Conservation (phyloP, 2,113 vertebrate genomes). For the Oryzias celebensis region DNA sequence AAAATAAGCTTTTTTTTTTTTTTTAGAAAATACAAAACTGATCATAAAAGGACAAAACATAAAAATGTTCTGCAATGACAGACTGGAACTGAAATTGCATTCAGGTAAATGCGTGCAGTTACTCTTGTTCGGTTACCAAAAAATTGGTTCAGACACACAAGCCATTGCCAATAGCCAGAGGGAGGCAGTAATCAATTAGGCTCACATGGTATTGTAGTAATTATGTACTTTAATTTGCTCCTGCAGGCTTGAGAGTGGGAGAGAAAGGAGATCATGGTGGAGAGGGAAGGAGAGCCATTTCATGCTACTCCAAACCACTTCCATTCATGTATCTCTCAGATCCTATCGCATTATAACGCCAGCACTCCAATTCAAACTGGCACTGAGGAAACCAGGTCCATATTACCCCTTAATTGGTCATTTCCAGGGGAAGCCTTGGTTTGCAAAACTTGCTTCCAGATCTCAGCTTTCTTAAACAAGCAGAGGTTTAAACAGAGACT, state of each 20-base stretch:
- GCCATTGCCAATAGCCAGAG: slow-evolving; percentile 57
- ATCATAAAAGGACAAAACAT: slow-evolving; percentile 15
- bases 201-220: slow-evolving; percentile 70
- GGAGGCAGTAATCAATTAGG: slow-evolving; percentile 75
- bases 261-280: slow-evolving; percentile 14
- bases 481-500: slow-evolving; percentile 62
- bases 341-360: slow-evolving; percentile 71
- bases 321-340: slow-evolving; percentile 75
- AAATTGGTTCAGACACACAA: slow-evolving; percentile 67
- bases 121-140: slow-evolving; percentile 65
- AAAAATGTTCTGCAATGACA: slow-evolving; percentile 20
- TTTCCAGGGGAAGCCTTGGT: slow-evolving; percentile 77
- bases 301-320: slow-evolving; percentile 79
- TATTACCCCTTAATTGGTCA: slow-evolving; percentile 76
- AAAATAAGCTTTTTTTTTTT: too few relatives aligned
- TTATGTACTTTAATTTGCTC: slow-evolving; percentile 72
- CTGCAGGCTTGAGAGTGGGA: slow-evolving; percentile 53
- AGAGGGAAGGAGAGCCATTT: slow-evolving; percentile 58
- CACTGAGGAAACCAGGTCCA: slow-evolving; percentile 74
- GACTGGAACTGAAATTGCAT: slow-evolving; percentile 51
- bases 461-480: slow-evolving; percentile 70
- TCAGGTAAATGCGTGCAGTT: slow-evolving; percentile 31
- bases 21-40: too few relatives aligned
- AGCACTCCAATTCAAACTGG: slow-evolving; percentile 67
- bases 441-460: slow-evolving; percentile 71